These are phyloP conservation scores for Garra rufa DNA, from an alignment of 2,113 vertebrate genomes.

Conservation along the genomic window DNA sequence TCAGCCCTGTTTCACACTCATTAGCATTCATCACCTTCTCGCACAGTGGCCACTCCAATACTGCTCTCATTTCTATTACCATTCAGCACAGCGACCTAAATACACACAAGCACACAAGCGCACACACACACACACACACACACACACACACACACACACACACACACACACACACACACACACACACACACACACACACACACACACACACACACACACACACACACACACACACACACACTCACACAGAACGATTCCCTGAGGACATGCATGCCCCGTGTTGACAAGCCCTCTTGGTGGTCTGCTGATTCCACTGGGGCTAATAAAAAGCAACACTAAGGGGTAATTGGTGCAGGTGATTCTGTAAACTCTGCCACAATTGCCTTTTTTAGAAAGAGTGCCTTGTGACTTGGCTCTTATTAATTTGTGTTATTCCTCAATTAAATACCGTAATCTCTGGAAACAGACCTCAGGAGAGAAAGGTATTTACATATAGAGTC, in stretches of 20 bases:
- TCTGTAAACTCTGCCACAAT: slow-evolving; percentile 43
- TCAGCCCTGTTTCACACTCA: slow-evolving; percentile 35
- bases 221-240: not conserved
- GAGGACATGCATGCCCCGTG: slow-evolving; percentile 6
- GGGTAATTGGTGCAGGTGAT: slow-evolving; percentile 40
- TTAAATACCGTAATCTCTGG: slow-evolving; percentile 26
- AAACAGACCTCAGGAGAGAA: not conserved
- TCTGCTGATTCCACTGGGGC: slow-evolving; percentile 18
- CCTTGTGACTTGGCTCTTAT: not conserved
- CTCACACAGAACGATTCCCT: slow-evolving; percentile 2
- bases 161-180: too few relatives aligned
- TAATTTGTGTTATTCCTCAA: slow-evolving; percentile 25
- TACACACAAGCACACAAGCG: not conserved
- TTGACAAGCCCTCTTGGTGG: slow-evolving; percentile 40
- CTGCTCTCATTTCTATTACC: slow-evolving; percentile 36
- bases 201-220: not conserved
- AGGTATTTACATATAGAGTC: slow-evolving; percentile 20
- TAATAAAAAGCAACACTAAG: slow-evolving; percentile 41
- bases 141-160: too few relatives aligned
- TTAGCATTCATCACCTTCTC: slow-evolving; percentile 43
- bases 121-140: not conserved
- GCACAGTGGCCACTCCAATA: not conserved
- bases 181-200: not conserved
- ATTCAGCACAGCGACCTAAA: slow-evolving; percentile 33
- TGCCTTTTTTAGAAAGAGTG: not conserved